Percentiles rank a stretch among this genome's conserved stretches.
These are phyloP conservation scores for Lasioglossum malachurum DNA, from an alignment of 2,888 invertebrate genomes.

Conservation along the genomic window DNA sequence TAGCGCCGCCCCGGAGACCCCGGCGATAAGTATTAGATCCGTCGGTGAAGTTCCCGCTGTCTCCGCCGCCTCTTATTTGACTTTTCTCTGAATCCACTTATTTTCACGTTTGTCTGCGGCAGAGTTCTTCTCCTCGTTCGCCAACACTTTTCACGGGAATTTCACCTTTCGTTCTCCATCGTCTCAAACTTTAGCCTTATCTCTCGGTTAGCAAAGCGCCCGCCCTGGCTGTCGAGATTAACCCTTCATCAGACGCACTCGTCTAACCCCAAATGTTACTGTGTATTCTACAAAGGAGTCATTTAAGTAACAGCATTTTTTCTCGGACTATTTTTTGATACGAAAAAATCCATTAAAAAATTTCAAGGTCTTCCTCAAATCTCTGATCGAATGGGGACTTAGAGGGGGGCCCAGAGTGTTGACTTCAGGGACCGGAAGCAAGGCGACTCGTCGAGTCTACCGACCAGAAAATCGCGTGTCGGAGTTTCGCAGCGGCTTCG, in stretches of 20 bases:
- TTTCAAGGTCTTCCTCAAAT: no score
- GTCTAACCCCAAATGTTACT: background rate
- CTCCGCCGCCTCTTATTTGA: conserved; percentile 1
- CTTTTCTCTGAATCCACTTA: conserved; percentile 14
- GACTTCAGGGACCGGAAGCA: background rate
- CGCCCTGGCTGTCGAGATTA: background rate
- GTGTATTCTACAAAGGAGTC: background rate
- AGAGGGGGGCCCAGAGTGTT: background rate
- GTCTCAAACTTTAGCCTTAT: background rate
- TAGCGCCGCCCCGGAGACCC: conserved; percentile 18
- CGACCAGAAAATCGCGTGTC: background rate
- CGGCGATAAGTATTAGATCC: conserved; percentile 45
- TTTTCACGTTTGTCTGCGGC: conserved; percentile 2
- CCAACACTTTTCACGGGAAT: background rate
- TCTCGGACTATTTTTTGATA: no score
- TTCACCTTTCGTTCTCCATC: background rate
- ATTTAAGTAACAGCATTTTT: background rate
- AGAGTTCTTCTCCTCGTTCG: background rate
- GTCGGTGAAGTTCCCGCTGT: conserved; percentile 17
- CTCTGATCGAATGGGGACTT: background rate
- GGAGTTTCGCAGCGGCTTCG: conserved; percentile 6
- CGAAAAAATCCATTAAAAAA: no score
- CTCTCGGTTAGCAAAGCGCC: background rate
- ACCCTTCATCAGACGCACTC: background rate
- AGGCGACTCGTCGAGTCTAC: background rate